Evolutionary conservation across 2,888 invertebrate species (phyloP), one percentile per base, ranked within the genome.

Genomic region (Pandemis corylana): DNA sequence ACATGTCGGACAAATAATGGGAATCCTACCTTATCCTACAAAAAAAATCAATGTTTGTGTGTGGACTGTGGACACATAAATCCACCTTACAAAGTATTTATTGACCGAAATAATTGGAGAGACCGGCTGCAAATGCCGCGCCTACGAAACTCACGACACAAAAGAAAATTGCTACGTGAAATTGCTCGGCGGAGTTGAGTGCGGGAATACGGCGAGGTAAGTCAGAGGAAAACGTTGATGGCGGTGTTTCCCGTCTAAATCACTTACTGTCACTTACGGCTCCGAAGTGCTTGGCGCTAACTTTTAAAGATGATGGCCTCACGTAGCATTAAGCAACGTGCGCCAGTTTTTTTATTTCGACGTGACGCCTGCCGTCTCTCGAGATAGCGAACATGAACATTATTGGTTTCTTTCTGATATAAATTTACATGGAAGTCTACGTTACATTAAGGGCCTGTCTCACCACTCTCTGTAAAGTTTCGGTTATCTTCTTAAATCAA

Each of bases 31-130:
- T 53, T 53, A 53, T 53, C n/a, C 15, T 53, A 5, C 51, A 5
- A 56, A 56, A 56, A 56, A 56, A 56, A 20, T 56, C 36, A 61
- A 36, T 61, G 28, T 36, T 4, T 36, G 28, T 36, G 28, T 4
- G 28, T 4, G 28, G 28, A 36, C 28, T 36, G 4, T 36, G 12
- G 36, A 62, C 62, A 41, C n/a, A 36, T 13, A 62, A n/a, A 7
- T 7, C 28, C 15, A 12, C 5, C 36, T 15, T 56, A 20, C 56
- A 56, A 65, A 44, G 56, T 65, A 41, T 44, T 59, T 66, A 49
- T 65, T 59, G 65, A 61, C 59, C 59, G 46, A 10, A 67, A 67
- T 72, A 42, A 62, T 67, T 67, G 51, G 51, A 49, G 20, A 42
- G 49, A 67, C 10, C 1, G 28, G 13, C 62, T 28, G 42, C 28